Evolutionary conservation across 2,797 vertebrate genomes (phyloP), one percentile per base, ranked within the genome.

Genomic region (Squalus acanthias): DNA sequence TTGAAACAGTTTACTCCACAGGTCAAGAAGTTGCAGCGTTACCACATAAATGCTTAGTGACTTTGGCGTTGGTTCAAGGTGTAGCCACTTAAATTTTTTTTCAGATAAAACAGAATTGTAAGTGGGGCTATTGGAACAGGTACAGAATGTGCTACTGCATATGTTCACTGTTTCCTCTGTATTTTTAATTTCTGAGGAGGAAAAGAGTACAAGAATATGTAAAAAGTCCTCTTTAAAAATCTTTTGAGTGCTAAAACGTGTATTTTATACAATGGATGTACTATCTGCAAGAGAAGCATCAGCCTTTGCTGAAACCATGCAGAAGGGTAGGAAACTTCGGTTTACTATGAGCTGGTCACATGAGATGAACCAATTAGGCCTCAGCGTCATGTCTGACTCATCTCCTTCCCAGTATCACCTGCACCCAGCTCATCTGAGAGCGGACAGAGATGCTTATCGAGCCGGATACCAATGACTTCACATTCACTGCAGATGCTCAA

Each of bases 401-500:
- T 15, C 65, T 46, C 65, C 69, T 76, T 76, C 29, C 24, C 72
- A 95, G 70, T 57, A 76, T 76, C 50, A 15, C 39, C 53, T 95
- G 26, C 50, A 95, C 50, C 70, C 50, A 60, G 70, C 53, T 74
- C 26, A 95, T n/a, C 70, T 57, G 26, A 95, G 50, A 95, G 70
- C 50, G 69, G 91, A 46, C 65, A 93, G 39, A 74, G 24, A 76
- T 95, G 26, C n/a, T 76, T 95, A 57, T 33, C 15, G 24, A 57
- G 70, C 50, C 24, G 24, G 46, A 74, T 74, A 95, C 94, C 94
- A 74, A 95, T 92, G 65, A 92, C 97, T 97, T 97, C 97, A 96
- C 97, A 97, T 97, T 97, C 97, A 96, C 97, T 97, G 97, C 96
- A 97, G 97, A 95, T 87, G 97, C 97, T 96, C 96, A 97, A 97